Conservation (phyloP, 92 coral and sea anemone genomes). For the Epizoanthus scotinus region DNA sequence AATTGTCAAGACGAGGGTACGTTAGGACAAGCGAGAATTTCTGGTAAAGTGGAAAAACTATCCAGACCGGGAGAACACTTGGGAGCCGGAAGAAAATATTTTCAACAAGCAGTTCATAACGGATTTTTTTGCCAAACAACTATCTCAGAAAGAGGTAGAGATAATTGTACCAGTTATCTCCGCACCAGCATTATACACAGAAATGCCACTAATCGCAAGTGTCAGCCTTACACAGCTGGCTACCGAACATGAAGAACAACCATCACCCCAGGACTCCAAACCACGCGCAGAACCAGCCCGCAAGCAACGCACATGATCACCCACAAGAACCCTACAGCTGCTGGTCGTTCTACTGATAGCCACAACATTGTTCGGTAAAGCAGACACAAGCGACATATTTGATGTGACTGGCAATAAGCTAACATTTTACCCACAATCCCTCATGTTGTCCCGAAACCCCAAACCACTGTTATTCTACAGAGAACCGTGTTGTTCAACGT, state of each 20-base stretch:
- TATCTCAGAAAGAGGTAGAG: neutral
- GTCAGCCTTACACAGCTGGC: too few relatives aligned
- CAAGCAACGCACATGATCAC: neutral
- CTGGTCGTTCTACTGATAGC: too few relatives aligned
- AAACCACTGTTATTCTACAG: constrained; percentile 2
- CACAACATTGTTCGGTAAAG: neutral
- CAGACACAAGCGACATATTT: neutral
- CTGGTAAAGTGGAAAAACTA: neutral
- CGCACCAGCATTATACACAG: neutral
- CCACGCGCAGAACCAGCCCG: too few relatives aligned
- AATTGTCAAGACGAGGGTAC: neutral
- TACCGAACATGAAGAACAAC: too few relatives aligned
- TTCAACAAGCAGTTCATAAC: neutral
- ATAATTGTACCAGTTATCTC: neutral
- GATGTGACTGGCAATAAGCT: neutral
- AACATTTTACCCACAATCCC: neutral
- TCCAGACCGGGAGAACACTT: neutral
- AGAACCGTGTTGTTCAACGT: constrained; percentile 10
- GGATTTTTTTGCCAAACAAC: neutral
- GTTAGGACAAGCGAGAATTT: neutral
- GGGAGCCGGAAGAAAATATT: neutral
- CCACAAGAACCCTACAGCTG: neutral
- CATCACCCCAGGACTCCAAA: too few relatives aligned
- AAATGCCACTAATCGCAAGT: too few relatives aligned
- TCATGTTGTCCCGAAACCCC: constrained; percentile 2